Percentiles rank a stretch among this genome's conserved stretches.
Conservation (phyloP, 2,113 vertebrate genomes). For the Gadus macrocephalus region DNA sequence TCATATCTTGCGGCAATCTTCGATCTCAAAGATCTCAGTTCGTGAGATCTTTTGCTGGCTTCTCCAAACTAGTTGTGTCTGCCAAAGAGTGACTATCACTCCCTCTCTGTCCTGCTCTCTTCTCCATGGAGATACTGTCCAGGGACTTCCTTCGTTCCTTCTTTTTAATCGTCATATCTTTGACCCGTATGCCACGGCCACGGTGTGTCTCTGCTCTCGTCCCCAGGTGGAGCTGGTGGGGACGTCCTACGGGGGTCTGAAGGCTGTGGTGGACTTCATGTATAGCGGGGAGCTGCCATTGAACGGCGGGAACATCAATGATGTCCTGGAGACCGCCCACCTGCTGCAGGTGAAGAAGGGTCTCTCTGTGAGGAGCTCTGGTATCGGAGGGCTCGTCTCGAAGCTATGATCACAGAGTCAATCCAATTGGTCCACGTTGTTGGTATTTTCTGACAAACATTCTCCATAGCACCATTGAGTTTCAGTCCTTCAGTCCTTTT, state of each 20-base stretch:
- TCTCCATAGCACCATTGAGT: no score
- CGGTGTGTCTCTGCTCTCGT: background rate
- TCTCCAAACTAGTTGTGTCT: no score
- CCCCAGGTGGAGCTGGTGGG: conserved; percentile 82
- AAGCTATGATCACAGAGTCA: background rate
- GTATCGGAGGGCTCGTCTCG: background rate
- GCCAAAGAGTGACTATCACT: no score
- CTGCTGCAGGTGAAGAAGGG: conserved; percentile 76
- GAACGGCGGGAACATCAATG: conserved; percentile 87
- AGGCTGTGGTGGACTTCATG: conserved; percentile 89
- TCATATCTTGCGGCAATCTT: no score
- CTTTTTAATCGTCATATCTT: background rate
- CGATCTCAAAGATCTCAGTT: no score
- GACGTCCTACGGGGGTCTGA: conserved; percentile 83
- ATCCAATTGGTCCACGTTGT: background rate
- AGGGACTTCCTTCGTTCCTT: no score
- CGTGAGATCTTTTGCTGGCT: no score
- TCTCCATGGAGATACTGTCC: no score
- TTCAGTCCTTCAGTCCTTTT: no score
- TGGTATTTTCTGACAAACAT: no score
- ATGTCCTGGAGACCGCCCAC: conserved; percentile 86
- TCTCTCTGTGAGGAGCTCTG: background rate
- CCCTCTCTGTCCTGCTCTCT: no score
- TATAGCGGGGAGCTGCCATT: conserved; percentile 85
- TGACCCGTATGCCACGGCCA: background rate